Percentiles rank a stretch among this genome's conserved stretches.
Conservation (phyloP, 2,888 invertebrate species). For the Dryadula phaetusa region DNA sequence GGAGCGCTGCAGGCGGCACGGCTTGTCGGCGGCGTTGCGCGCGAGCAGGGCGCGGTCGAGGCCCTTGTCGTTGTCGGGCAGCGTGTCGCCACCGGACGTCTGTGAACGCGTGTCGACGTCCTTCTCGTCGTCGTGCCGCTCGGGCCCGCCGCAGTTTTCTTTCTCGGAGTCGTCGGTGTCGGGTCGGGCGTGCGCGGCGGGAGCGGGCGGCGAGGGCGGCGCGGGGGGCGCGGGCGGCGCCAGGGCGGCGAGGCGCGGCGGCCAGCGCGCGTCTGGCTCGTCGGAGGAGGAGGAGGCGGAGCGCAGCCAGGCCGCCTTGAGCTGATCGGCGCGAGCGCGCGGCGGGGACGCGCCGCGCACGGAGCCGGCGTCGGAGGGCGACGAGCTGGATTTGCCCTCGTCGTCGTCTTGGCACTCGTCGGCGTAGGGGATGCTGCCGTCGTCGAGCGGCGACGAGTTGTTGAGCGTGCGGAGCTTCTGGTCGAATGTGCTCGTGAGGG, state of each 20-base stretch:
- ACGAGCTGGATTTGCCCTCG: constrained; percentile 66
- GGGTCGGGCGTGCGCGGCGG: constrained; percentile 41
- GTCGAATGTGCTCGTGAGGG: constrained; percentile 93
- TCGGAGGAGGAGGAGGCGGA: constrained; percentile 68
- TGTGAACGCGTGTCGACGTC: constrained; percentile 90
- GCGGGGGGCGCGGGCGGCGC: constrained; percentile 61
- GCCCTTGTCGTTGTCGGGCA: constrained; percentile 75
- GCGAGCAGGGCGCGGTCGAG: constrained; percentile 48
- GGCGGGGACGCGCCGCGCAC: constrained; percentile 46
- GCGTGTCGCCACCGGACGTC: constrained; percentile 60
- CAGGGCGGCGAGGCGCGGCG: constrained; percentile 63
- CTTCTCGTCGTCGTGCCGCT: constrained; percentile 90
- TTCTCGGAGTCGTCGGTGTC: constrained; percentile 74
- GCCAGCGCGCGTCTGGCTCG: constrained; percentile 61
- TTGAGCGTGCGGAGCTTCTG: constrained; percentile 91
- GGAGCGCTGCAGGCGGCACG: constrained; percentile 64
- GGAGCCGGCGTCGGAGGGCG: constrained; percentile 60
- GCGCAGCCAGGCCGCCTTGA: constrained; percentile 79
- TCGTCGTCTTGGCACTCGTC: constrained; percentile 87
- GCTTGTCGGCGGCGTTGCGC: constrained; percentile 52
- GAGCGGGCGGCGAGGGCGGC: constrained; percentile 50
- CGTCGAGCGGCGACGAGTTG: constrained; percentile 86
- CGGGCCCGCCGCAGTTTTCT: constrained; percentile 65
- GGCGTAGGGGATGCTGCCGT: constrained; percentile 89
- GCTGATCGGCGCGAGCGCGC: constrained; percentile 61